Percentiles rank a stretch among this genome's conserved stretches.
Evolutionary conservation across 2,888 invertebrate genomes (phyloP).

Genomic region (Drosophila merina): DNA sequence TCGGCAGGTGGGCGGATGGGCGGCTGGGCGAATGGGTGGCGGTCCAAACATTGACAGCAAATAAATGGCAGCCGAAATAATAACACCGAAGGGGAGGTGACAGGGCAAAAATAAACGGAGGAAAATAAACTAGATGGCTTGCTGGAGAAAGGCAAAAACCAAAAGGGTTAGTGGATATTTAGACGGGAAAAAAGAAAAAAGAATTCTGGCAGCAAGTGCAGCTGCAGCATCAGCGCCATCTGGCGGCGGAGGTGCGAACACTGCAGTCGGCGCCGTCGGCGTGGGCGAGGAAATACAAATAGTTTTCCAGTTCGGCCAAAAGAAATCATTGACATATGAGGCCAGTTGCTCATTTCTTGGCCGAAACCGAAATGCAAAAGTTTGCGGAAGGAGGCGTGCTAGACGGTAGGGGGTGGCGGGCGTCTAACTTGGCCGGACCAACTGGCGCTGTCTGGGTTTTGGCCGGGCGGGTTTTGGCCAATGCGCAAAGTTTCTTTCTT

Average conservation of each 20-base stretch:
- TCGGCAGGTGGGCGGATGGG: constrained; percentile 30
- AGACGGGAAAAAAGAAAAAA: neutral
- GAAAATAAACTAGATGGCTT: constrained; percentile 13
- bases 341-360: constrained; percentile 68
- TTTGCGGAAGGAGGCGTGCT: constrained; percentile 25
- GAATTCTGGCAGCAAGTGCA: constrained; percentile 33
- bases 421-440: constrained; percentile 68
- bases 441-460: constrained; percentile 59
- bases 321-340: constrained; percentile 75
- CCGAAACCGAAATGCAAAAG: constrained; percentile 68
- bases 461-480: constrained; percentile 45
- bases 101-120: neutral
- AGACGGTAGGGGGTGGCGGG: neutral
- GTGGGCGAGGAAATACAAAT: constrained; percentile 57
- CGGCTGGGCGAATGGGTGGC: constrained; percentile 40
- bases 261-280: constrained; percentile 63
- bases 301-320: neutral
- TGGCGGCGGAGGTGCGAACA: constrained; percentile 52
- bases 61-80: constrained; percentile 81
- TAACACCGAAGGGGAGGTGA: constrained; percentile 78
- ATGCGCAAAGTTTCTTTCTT: constrained; percentile 75
- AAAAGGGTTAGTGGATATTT: neutral
- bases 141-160: constrained; percentile 39
- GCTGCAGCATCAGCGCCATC: constrained; percentile 11
- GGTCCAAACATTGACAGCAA: constrained; percentile 80